Percentiles rank a stretch among this genome's conserved stretches.
phyloP scores from a whole-genome alignment of 2,888 invertebrate genomes.

The Rhagophthalmus giganteus region DNA sequence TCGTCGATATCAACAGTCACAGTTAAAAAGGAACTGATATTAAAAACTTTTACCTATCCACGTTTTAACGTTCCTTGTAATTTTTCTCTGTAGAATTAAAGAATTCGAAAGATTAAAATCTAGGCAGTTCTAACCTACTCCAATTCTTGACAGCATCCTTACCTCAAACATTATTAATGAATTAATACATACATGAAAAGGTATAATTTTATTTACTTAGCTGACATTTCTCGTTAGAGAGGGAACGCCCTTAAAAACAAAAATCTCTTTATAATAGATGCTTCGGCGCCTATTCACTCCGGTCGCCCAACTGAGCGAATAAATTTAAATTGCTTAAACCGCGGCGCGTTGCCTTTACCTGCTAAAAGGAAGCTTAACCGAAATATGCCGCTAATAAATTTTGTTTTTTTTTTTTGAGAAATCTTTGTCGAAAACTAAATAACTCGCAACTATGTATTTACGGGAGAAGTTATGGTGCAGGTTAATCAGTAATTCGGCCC shows the following conservation, averaged over 20 bases:
- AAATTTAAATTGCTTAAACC: conserved; percentile 4
- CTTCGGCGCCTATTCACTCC: conserved; percentile 40
- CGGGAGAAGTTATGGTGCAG: neutral
- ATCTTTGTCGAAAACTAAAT: no score
- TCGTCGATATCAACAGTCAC: no score
- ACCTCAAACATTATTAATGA: conserved; percentile 21
- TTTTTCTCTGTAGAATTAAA: no score
- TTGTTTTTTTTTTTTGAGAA: no score
- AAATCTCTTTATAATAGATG: conserved; percentile 48
- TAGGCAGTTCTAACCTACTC: conserved; percentile 12
- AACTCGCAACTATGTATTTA: neutral
- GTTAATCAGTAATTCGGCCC: neutral
- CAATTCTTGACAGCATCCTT: conserved; percentile 22
- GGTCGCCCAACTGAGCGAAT: conserved; percentile 23
- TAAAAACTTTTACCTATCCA: no score
- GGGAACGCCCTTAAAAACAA: conserved; percentile 49
- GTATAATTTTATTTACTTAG: conserved; percentile 52
- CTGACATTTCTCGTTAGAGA: conserved; percentile 47
- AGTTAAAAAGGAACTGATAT: no score
- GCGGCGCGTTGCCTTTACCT: no score
- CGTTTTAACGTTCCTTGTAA: no score
- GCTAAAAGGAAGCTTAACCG: no score
- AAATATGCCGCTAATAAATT: no score
- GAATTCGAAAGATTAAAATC: conserved; percentile 16
- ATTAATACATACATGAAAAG: conserved; percentile 45